Conservation (phyloP, 2,797 vertebrate genomes). For the Forpus xanthops region DNA sequence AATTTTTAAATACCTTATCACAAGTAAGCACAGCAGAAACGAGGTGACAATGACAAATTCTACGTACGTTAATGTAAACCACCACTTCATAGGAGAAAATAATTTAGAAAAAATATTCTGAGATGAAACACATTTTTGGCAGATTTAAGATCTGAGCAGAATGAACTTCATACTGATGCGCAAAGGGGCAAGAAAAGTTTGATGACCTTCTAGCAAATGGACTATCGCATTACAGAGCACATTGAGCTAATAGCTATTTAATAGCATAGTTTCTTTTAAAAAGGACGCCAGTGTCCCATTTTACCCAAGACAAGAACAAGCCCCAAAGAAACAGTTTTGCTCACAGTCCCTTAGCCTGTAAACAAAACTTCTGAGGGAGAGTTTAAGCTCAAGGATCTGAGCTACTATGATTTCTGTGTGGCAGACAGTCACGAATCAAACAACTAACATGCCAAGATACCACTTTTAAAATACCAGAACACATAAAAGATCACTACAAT, state of each 20-base stretch:
- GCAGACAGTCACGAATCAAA: not conserved
- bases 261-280: not conserved
- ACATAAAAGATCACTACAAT: not conserved
- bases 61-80: not conserved
- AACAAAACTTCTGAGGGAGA: not conserved
- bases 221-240: not conserved
- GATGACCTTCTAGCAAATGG: not conserved
- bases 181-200: not conserved
- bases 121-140: not conserved
- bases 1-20: not conserved
- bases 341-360: not conserved
- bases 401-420: not conserved
- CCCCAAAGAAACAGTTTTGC: not conserved
- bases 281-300: not conserved
- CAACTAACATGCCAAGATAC: not conserved
- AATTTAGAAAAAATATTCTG: not conserved
- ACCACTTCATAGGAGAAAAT: not conserved
- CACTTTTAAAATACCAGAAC: not conserved
- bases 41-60: not conserved
- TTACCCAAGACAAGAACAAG: not conserved
- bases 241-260: not conserved
- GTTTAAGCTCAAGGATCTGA: not conserved
- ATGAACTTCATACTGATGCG: not conserved
- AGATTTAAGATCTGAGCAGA: constrained; percentile 1
- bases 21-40: constrained; percentile 8